Evolutionary conservation across 2,888 invertebrate genomes (phyloP), one percentile per base, ranked within the genome.

Genomic region (Atethmia centrago): DNA sequence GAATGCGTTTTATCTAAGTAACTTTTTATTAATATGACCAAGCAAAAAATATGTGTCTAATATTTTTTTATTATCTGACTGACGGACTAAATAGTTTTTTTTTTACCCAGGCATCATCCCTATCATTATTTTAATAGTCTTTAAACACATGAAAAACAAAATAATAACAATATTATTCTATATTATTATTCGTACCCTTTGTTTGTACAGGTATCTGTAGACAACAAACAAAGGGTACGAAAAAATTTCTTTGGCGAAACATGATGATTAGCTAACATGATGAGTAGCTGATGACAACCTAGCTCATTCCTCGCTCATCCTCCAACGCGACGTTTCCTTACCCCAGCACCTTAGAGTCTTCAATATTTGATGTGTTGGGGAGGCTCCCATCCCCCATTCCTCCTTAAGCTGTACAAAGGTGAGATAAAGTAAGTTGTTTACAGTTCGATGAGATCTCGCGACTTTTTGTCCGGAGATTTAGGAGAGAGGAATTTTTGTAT

Each of bases 311-410:
- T 75, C 86, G 74, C 78, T 82, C 70, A 82, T 78, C 75, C 80
- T 5, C 0, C 59, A 63, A 36, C 16, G 9, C 3, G 16, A 72
- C 78, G 12, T 31, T 0, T 40, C 70, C 76, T 72, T 71, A 80
- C 69, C 45, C 25, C n/a, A 75, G 58, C 71, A 79, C 83, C 80
- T 79, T 61, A 66, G 69, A 84, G 82, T 86, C 80, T 88, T 91
- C 89, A 90, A 91, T 91, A 90, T 92, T 92, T 92, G 91, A 92
- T 92, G 92, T 89, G 75, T 82, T 66, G 71, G 87, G 83, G 83
- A 61, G 84, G 75, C 61, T 55, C 36, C 66, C 66, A 40, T 47
- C 59, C 67, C 71, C 64, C 59, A 56, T 53, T 51, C 78, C 56
- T 79, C 68, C 25, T 72, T 68, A 71, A 69, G 40, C 80, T 74